Evolutionary conservation across 2,113 vertebrate species (phyloP).

Genomic region (Zosterops hypoxanthus): DNA sequence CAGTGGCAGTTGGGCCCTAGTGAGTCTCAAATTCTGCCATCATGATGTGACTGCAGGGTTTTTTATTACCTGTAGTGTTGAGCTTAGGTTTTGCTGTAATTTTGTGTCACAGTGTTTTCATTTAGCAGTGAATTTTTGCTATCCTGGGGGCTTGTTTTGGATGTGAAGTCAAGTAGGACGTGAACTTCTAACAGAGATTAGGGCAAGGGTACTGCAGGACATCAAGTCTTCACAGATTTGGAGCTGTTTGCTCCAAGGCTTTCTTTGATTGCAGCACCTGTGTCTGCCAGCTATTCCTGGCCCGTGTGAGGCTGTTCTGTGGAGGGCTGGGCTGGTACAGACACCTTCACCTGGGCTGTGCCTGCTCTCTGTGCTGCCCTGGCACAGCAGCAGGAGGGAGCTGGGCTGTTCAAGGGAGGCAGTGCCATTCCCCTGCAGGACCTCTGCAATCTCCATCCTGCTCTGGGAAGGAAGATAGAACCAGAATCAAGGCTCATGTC

Average conservation of each 20-base stretch:
- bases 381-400: not conserved
- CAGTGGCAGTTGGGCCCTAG: not conserved
- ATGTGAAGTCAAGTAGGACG: not conserved
- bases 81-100: not conserved
- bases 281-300: not conserved
- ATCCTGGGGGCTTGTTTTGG: not conserved
- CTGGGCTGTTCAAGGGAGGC: not conserved
- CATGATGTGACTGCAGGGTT: not conserved
- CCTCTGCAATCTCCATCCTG: not conserved
- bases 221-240: not conserved
- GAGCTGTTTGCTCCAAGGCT: not conserved
- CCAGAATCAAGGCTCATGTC: not conserved
- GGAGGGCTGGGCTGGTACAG: not conserved
- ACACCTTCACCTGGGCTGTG: accelerated
- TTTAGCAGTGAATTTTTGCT: not conserved
- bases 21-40: not conserved
- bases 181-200: not conserved
- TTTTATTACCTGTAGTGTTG: not conserved
- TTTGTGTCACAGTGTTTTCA: not conserved
- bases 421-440: not conserved
- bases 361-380: not conserved
- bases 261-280: not conserved
- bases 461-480: not conserved
- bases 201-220: not conserved
- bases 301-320: not conserved